These are phyloP conservation scores for Porites rus DNA, from an alignment of 92 coral and sea anemone species.

Conservation along the genomic window DNA sequence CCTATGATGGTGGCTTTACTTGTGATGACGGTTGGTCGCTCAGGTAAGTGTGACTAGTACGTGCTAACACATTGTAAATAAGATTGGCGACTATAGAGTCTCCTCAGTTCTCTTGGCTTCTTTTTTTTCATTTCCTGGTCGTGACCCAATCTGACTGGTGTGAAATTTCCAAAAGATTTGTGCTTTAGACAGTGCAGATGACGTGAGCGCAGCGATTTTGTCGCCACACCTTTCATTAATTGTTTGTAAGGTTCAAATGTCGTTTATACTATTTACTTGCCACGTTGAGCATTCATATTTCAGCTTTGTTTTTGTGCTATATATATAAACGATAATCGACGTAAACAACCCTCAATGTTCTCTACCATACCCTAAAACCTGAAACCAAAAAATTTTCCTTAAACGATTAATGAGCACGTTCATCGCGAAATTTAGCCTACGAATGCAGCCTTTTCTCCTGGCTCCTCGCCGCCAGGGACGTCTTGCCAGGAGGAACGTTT, in stretches of 20 bases:
- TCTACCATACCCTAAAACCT: slow-evolving; percentile 8
- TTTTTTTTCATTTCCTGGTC: background rate
- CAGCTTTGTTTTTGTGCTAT: background rate
- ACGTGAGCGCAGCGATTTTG: background rate
- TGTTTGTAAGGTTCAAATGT: background rate
- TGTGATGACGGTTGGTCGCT: slow-evolving; percentile 28
- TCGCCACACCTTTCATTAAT: slow-evolving; percentile 32
- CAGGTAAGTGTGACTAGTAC: slow-evolving; percentile 23
- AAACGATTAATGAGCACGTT: slow-evolving; percentile 5
- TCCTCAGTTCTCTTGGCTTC: background rate
- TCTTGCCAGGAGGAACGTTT: too few species aligned
- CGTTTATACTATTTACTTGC: slow-evolving; percentile 21
- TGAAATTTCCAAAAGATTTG: slow-evolving; percentile 29
- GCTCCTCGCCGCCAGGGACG: too few species aligned
- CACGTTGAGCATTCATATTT: slow-evolving; percentile 29
- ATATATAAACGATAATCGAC: background rate
- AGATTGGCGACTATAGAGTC: slow-evolving; percentile 19
- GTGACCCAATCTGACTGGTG: background rate
- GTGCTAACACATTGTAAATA: slow-evolving; percentile 29
- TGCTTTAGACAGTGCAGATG: background rate
- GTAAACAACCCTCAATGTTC: background rate
- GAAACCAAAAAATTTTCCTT: background rate
- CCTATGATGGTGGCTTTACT: slow-evolving; percentile 20
- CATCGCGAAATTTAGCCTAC: background rate
- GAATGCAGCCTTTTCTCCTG: too few species aligned